Evolutionary conservation across 2,113 vertebrate genomes (phyloP).

Genomic region (Phalacrocorax brasilianus): DNA sequence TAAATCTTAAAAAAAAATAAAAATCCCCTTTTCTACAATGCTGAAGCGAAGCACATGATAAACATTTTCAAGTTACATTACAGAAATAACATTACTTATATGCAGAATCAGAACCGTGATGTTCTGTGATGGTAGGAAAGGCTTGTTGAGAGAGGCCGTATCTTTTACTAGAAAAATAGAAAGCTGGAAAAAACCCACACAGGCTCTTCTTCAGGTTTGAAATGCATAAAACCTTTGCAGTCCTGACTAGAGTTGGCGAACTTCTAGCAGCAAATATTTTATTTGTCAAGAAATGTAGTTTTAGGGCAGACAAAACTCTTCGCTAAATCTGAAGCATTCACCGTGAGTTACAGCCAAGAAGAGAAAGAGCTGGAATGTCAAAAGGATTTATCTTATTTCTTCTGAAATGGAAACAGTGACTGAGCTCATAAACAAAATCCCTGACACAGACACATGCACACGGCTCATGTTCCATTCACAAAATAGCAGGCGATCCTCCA

Average conservation of each 20-base stretch:
- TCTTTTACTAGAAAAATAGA: neutral
- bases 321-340: constrained; percentile 12
- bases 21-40: neutral
- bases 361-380: constrained; percentile 10
- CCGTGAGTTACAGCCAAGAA: neutral
- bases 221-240: neutral
- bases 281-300: neutral
- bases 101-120: neutral
- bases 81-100: neutral
- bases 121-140: neutral
- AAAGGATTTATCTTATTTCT: constrained; percentile 49
- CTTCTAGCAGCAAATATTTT: neutral
- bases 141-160: neutral
- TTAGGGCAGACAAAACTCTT: constrained; percentile 24
- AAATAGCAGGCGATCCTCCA: neutral
- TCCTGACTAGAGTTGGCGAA: neutral
- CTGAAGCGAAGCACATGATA: neutral
- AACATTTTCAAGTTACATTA: neutral
- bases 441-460: neutral
- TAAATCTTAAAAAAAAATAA: neutral
- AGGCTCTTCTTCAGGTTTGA: neutral
- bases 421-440: neutral
- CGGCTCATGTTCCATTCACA: neutral
- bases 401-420: constrained; percentile 60
- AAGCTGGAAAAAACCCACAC: neutral